These are phyloP conservation scores for Littorina saxatilis DNA, from an alignment of 1,140 invertebrate species.

Conservation along the genomic window DNA sequence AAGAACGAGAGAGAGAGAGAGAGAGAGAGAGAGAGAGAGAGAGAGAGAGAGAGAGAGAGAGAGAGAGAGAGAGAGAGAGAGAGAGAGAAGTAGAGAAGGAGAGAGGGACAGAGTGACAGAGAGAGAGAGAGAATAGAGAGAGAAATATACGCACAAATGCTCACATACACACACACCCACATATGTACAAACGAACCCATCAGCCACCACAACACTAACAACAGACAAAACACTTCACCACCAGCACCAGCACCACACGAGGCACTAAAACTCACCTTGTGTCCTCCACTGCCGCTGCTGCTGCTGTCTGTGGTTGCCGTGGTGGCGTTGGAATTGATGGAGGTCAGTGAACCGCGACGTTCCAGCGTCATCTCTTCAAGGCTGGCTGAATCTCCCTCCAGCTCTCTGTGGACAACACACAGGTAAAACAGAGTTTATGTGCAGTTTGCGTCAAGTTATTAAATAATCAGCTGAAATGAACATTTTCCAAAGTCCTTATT, in stretches of 20 bases:
- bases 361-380: conserved; percentile 87
- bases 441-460: too few relatives aligned
- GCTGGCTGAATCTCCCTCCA: conserved; percentile 87
- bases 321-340: conserved; percentile 85
- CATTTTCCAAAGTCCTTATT: too few relatives aligned
- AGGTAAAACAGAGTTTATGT: too few relatives aligned
- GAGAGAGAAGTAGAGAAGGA: not conserved
- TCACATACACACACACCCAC: conserved; percentile 23
- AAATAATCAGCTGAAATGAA: too few relatives aligned
- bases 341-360: conserved; percentile 88
- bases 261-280: conserved; percentile 15
- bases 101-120: not conserved
- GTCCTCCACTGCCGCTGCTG: conserved; percentile 60
- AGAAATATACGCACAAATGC: not conserved
- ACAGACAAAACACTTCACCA: not conserved
- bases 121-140: not conserved
- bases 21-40: conserved; percentile 13
- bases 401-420: conserved; percentile 80
- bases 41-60: conserved; percentile 27
- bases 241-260: not conserved
- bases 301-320: conserved; percentile 91
- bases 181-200: not conserved
- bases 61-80: conserved; percentile 29
- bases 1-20: conserved; percentile 1
- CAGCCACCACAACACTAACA: not conserved